These are phyloP conservation scores for Platerodrilus igneus DNA, from an alignment of 2,888 invertebrate genomes.

Conservation along the genomic window DNA sequence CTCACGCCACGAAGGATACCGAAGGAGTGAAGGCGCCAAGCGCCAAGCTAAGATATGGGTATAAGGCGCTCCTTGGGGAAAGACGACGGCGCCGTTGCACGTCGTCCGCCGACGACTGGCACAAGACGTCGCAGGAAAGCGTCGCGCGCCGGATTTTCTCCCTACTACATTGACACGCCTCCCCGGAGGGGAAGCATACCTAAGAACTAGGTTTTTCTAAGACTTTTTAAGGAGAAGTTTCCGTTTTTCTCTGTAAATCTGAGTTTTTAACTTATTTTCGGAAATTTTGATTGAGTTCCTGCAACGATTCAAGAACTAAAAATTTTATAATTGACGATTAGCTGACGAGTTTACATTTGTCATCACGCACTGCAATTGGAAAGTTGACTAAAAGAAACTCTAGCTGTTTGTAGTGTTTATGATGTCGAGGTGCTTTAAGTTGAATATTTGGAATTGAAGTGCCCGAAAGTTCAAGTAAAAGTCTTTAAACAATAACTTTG, in stretches of 20 bases:
- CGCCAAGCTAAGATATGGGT: constrained; percentile 46
- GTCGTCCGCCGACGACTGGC: constrained; percentile 49
- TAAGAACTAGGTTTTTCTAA: constrained; percentile 47
- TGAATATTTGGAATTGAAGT: too few species aligned
- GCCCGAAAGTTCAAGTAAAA: too few species aligned
- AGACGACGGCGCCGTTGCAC: constrained; percentile 46
- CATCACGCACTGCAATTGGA: too few species aligned
- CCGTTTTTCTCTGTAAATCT: too few species aligned
- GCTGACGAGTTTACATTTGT: too few species aligned
- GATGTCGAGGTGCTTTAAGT: constrained; percentile 4
- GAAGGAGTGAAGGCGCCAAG: constrained; percentile 48
- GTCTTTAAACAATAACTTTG: too few species aligned
- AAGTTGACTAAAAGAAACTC: too few species aligned
- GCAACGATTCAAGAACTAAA: too few species aligned
- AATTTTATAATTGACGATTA: too few species aligned
- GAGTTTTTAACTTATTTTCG: not conserved
- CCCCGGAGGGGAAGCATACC: constrained; percentile 45
- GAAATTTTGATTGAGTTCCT: constrained; percentile 7
- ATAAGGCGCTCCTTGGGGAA: constrained; percentile 46
- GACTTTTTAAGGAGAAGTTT: constrained; percentile 48
- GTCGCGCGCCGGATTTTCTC: constrained; percentile 44
- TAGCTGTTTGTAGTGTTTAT: too few species aligned
- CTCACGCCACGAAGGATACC: constrained; percentile 47
- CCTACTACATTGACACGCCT: constrained; percentile 43
- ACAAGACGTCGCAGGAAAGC: constrained; percentile 47